These are phyloP conservation scores for Gibbula magus DNA, from an alignment of 2,888 invertebrate species.

Conservation along the genomic window DNA sequence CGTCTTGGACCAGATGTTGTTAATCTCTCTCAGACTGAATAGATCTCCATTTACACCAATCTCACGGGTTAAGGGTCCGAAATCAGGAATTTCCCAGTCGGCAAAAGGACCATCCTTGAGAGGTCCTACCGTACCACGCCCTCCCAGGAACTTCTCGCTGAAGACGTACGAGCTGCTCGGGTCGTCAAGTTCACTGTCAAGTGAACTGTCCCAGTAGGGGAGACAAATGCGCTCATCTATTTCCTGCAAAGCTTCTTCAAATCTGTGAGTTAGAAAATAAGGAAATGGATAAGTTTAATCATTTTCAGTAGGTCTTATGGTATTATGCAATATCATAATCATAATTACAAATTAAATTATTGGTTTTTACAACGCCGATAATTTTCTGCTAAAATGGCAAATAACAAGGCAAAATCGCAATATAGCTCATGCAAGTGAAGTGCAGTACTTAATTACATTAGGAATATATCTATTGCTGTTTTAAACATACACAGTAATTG, in stretches of 20 bases:
- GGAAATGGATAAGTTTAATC: too few relatives aligned
- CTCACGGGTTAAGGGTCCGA: conserved; percentile 56
- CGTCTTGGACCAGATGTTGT: background rate
- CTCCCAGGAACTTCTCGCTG: conserved; percentile 53
- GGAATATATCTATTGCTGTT: too few relatives aligned
- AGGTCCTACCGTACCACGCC: conserved; percentile 46
- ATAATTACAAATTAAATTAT: too few relatives aligned
- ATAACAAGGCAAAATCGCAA: too few relatives aligned
- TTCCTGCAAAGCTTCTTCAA: conserved; percentile 64
- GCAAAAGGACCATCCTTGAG: conserved; percentile 63
- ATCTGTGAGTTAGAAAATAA: conserved; percentile 45
- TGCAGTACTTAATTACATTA: too few relatives aligned
- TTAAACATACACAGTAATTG: too few relatives aligned
- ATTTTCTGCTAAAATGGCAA: too few relatives aligned
- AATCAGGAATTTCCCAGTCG: conserved; percentile 56
- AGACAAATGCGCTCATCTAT: conserved; percentile 58
- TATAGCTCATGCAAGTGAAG: too few relatives aligned
- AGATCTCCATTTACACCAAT: conserved; percentile 21
- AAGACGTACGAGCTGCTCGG: conserved; percentile 58
- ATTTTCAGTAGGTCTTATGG: too few relatives aligned
- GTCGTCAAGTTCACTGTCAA: conserved; percentile 54
- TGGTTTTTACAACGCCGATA: too few relatives aligned
- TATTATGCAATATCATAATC: too few relatives aligned
- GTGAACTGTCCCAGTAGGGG: conserved; percentile 66
- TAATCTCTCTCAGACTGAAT: background rate